Percentiles rank a stretch among this genome's conserved stretches.
These are phyloP conservation scores for Ormia ochracea DNA, from an alignment of 2,888 invertebrate species.

Conservation along the genomic window DNA sequence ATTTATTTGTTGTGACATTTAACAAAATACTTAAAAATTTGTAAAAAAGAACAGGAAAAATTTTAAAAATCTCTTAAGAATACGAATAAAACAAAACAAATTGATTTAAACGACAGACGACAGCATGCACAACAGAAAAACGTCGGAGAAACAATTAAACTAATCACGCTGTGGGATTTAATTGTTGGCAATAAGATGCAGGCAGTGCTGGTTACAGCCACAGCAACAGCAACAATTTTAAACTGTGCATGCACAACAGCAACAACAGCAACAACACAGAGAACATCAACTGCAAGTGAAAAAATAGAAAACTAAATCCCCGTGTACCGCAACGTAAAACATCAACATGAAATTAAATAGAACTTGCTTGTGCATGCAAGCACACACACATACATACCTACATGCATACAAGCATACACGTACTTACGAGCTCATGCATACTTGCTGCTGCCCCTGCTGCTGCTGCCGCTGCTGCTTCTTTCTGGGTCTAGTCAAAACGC, in stretches of 20 bases:
- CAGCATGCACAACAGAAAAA: neutral
- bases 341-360: slow-evolving; percentile 10
- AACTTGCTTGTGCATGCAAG: no score
- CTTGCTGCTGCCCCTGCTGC: neutral
- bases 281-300: neutral
- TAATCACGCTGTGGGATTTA: slow-evolving; percentile 51
- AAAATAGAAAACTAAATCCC: slow-evolving; percentile 1
- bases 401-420: no score
- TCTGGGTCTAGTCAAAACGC: neutral
- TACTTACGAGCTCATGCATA: neutral
- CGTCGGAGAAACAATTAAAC: slow-evolving; percentile 36
- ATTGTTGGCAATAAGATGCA: slow-evolving; percentile 46
- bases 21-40: slow-evolving; percentile 29
- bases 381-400: no score
- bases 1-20: slow-evolving; percentile 41
- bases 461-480: neutral
- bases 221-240: neutral
- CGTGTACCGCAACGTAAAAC: neutral
- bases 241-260: neutral
- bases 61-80: neutral
- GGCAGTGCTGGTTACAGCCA: neutral
- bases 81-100: neutral
- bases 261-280: neutral
- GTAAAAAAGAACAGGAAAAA: neutral
- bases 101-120: neutral